These are phyloP conservation scores for Petrolisthes cinctipes DNA, from an alignment of 2,888 invertebrate genomes.

Conservation along the genomic window DNA sequence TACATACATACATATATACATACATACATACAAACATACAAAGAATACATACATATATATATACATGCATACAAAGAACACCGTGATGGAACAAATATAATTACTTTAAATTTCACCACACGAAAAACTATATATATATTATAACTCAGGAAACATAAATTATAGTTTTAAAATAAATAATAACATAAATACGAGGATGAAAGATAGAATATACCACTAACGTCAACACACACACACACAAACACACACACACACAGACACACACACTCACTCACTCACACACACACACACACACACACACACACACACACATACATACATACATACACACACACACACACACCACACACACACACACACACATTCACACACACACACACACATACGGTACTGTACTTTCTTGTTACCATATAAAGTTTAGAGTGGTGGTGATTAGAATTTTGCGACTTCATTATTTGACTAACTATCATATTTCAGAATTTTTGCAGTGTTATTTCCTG, in stretches of 20 bases:
- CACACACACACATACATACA: neutral
- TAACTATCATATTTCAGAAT: too few species aligned
- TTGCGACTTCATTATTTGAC: too few species aligned
- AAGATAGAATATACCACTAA: neutral
- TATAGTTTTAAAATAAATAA: too few species aligned
- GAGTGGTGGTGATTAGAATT: too few species aligned
- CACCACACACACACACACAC: neutral
- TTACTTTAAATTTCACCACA: too few species aligned
- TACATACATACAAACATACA: neutral
- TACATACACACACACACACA: neutral
- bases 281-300: slow-evolving; percentile 19
- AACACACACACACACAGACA: neutral
- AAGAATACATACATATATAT: too few species aligned
- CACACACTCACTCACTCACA: neutral
- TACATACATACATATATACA: neutral
- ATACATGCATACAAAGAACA: neutral
- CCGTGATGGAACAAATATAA: neutral
- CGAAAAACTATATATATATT: neutral
- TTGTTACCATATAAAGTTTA: too few species aligned
- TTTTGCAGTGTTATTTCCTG: too few species aligned
- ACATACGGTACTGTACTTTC: too few species aligned
- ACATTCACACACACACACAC: slow-evolving; percentile 12
- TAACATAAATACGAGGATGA: neutral
- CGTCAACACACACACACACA: neutral
- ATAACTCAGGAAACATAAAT: too few species aligned